phyloP scores from a whole-genome alignment of 2,113 vertebrate genomes.

The Rhipidura dahli region DNA sequence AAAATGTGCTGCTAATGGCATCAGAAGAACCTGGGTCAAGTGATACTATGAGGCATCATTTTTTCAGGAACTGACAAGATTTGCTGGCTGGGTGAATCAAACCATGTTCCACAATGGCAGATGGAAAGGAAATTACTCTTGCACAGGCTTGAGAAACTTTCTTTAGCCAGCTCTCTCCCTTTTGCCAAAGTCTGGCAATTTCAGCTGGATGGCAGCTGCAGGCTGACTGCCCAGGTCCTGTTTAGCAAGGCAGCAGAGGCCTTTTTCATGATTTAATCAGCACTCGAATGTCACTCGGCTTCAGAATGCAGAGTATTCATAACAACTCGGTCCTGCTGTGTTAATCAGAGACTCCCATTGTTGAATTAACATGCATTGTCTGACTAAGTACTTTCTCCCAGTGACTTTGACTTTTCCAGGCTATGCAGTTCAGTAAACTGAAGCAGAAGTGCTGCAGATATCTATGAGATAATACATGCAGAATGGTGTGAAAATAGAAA shows the following conservation, averaged over 20 bases:
- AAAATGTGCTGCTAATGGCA: not conserved
- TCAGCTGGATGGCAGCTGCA: conserved; percentile 5
- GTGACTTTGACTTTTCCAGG: conserved; percentile 2
- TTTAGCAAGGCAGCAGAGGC: not conserved
- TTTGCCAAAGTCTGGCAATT: not conserved
- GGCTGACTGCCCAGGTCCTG: conserved; percentile 20
- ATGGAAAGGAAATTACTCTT: conserved; percentile 9
- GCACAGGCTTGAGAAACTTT: not conserved
- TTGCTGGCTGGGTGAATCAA: conserved; percentile 10
- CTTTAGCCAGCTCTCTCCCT: not conserved
- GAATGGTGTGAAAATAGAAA: not conserved
- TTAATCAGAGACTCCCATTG: conserved; percentile 57
- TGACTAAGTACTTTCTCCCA: conserved; percentile 14
- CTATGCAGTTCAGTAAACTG: not conserved
- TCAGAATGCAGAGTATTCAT: conserved; percentile 42
- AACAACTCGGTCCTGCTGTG: conserved; percentile 36
- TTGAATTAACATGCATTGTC: conserved; percentile 57
- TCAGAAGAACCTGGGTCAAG: not conserved
- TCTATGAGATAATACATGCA: not conserved
- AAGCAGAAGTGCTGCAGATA: not conserved
- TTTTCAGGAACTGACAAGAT: not conserved
- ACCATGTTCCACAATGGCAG: not conserved
- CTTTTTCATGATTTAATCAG: conserved; percentile 35
- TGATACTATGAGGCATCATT: not conserved
- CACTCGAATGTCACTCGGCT: not conserved